Conservation (phyloP, 2,888 invertebrate genomes). For the Penaeus monodon region DNA sequence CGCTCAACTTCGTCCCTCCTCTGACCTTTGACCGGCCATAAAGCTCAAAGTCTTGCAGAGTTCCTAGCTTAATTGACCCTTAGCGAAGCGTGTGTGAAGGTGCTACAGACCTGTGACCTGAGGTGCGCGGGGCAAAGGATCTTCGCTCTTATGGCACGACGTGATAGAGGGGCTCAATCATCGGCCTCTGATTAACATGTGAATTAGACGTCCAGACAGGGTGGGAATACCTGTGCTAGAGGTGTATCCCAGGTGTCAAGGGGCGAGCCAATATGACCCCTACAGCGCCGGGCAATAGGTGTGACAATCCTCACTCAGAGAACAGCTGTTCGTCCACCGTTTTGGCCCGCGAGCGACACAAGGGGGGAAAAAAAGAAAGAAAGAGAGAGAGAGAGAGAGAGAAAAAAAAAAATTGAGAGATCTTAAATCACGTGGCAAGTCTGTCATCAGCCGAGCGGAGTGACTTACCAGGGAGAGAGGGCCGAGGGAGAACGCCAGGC, state of each 20-base stretch:
- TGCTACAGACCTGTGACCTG: constrained; percentile 23
- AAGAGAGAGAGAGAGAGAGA: too few species aligned
- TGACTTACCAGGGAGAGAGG: too few species aligned
- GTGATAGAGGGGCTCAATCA: neutral
- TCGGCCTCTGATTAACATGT: constrained; percentile 14
- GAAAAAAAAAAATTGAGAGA: neutral
- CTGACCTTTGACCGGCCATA: neutral
- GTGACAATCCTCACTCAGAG: too few species aligned
- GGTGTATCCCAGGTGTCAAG: neutral
- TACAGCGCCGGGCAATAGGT: neutral
- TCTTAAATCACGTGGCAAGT: constrained; percentile 5
- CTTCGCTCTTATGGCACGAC: neutral
- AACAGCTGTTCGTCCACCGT: too few species aligned
- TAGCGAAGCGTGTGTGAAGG: constrained; percentile 19
- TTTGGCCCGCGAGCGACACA: too few species aligned
- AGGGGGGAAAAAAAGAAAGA: too few species aligned
- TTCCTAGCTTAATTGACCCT: constrained; percentile 9
- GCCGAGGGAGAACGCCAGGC: too few species aligned
- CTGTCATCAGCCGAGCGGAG: neutral
- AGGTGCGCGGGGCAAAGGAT: neutral
- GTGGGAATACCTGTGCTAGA: constrained; percentile 4
- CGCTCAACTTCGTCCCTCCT: too few species aligned
- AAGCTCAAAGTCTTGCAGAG: neutral
- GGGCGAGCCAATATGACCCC: neutral
- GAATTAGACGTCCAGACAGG: constrained; percentile 18